Conservation (phyloP, 2,888 invertebrate genomes). For the Dione juno region DNA sequence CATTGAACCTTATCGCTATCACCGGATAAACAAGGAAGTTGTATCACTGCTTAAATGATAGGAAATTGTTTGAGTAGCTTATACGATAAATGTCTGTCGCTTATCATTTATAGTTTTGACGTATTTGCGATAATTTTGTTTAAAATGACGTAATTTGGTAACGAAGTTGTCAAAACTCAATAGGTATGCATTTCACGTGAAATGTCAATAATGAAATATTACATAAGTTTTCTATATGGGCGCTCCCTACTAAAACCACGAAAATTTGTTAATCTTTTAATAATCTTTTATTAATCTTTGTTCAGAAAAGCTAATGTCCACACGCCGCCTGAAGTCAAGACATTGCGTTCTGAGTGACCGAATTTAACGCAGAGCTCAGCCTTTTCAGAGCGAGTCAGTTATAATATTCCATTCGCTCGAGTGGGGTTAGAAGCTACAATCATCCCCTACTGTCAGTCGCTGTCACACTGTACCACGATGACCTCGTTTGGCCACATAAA, state of each 20-base stretch:
- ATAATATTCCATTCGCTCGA: too few relatives aligned
- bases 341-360: too few relatives aligned
- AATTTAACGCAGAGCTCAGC: too few relatives aligned
- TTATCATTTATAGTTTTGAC: constrained; percentile 31
- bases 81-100: neutral
- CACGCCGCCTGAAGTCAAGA: too few relatives aligned
- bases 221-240: neutral
- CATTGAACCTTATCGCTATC: neutral
- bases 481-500: too few relatives aligned
- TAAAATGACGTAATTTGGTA: constrained; percentile 20
- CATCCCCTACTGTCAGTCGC: too few relatives aligned
- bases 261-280: too few relatives aligned
- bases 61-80: constrained; percentile 9
- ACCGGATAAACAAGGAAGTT: constrained; percentile 1
- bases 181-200: constrained; percentile 9
- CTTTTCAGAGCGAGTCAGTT: too few relatives aligned
- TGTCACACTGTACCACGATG: too few relatives aligned
- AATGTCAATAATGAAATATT: neutral
- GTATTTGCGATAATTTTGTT: constrained; percentile 23
- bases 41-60: constrained; percentile 20
- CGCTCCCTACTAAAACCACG: neutral
- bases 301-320: too few relatives aligned
- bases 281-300: too few relatives aligned
- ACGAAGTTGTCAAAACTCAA: constrained; percentile 6
- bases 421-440: too few relatives aligned